Evolutionary conservation across 2,797 vertebrate species (phyloP).

Genomic region (Lepus oiostolus): DNA sequence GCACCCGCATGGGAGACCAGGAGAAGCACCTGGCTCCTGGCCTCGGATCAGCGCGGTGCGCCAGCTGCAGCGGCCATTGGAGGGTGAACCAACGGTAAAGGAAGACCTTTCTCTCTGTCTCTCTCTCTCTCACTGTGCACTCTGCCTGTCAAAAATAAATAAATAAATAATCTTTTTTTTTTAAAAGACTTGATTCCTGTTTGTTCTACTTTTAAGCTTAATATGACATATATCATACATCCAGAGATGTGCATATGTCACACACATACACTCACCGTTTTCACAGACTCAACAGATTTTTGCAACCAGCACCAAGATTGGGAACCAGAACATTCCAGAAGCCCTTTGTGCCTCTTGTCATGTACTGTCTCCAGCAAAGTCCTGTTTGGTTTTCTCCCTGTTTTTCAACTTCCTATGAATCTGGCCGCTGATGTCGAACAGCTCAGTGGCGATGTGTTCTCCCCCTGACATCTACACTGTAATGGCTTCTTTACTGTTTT

Average conservation of each 20-base stretch:
- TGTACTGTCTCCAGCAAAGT: not conserved
- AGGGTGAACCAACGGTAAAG: no score
- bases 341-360: not conserved
- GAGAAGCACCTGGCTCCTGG: no score
- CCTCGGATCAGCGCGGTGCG: no score
- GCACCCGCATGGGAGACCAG: no score
- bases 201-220: constrained; percentile 7
- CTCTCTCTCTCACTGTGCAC: no score
- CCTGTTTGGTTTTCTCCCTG: not conserved
- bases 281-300: not conserved
- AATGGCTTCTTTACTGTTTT: not conserved
- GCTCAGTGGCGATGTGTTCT: not conserved
- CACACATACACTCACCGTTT: not conserved
- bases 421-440: constrained; percentile 32
- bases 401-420: not conserved
- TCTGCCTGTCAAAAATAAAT: no score
- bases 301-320: not conserved
- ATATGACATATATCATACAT: not conserved
- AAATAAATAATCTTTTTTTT: no score
- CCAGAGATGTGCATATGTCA: not conserved
- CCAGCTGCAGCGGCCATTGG: no score
- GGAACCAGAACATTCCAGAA: constrained; percentile 18
- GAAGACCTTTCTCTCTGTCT: no score
- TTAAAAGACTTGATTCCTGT: not conserved
- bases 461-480: not conserved